Percentiles rank a stretch among this genome's conserved stretches.
Conservation (phyloP, 2,888 invertebrate genomes). For the Colletes collaris region DNA sequence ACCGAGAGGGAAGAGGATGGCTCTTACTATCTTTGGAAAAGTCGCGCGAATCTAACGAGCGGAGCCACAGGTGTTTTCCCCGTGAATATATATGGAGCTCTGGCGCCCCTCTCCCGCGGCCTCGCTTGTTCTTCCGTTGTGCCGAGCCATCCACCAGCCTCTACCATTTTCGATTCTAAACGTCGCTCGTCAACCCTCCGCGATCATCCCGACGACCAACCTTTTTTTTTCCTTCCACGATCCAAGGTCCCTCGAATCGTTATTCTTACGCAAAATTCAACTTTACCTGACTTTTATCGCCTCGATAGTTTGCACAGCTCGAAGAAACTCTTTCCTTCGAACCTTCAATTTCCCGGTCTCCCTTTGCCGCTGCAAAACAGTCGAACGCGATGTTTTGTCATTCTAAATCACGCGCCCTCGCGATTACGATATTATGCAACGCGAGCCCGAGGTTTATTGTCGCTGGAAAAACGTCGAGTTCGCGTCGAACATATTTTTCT, state of each 20-base stretch:
- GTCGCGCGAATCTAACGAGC: slow-evolving; percentile 70
- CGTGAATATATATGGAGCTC: slow-evolving; percentile 64
- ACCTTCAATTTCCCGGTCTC: too few species aligned
- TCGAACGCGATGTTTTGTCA: too few species aligned
- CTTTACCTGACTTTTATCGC: too few species aligned
- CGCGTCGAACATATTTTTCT: too few species aligned
- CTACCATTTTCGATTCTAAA: slow-evolving; percentile 39
- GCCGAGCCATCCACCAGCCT: slow-evolving; percentile 35
- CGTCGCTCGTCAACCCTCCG: slow-evolving; percentile 1
- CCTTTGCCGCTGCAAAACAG: too few species aligned
- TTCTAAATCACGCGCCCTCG: too few species aligned
- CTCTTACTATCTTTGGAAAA: slow-evolving; percentile 70
- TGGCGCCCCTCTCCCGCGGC: slow-evolving; percentile 29
- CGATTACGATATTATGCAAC: too few species aligned
- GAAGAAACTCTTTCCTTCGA: too few species aligned
- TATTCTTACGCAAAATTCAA: too few species aligned
- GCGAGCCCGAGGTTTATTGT: too few species aligned
- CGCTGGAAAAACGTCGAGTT: too few species aligned
- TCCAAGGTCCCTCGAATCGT: not conserved
- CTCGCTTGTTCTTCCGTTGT: slow-evolving; percentile 34
- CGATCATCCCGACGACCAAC: not conserved
- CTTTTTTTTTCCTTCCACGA: not conserved
- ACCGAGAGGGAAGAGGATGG: slow-evolving; percentile 45
- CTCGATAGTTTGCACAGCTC: too few species aligned
- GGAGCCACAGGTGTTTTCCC: slow-evolving; percentile 73